phyloP scores from a whole-genome alignment of 1,140 invertebrate species.

The Polyergus mexicanus region DNA sequence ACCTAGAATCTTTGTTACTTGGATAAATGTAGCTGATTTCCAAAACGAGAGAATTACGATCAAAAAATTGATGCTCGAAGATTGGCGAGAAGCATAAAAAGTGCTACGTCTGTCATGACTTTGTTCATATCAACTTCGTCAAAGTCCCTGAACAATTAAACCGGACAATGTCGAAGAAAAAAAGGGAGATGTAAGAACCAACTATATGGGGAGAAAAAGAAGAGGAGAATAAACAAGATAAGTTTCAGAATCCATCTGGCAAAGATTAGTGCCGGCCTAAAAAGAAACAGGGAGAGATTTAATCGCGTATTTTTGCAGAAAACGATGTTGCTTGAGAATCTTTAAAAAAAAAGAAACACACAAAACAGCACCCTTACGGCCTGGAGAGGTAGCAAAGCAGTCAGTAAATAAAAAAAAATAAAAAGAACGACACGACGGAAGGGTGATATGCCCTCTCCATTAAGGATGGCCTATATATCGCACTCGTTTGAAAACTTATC shows the following conservation, averaged over 20 bases:
- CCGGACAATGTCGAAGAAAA: neutral
- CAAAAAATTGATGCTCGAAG: conserved; percentile 11
- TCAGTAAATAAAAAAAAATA: conserved; percentile 37
- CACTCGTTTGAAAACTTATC: conserved; percentile 74
- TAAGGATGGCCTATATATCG: conserved; percentile 72
- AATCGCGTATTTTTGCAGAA: conserved; percentile 59
- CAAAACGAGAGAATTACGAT: conserved; percentile 46
- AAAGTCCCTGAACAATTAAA: conserved; percentile 32
- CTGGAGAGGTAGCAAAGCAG: conserved; percentile 9
- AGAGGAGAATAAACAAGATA: neutral
- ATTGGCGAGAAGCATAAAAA: neutral
- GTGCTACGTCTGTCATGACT: neutral
- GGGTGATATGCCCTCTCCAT: conserved; percentile 28
- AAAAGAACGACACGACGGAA: conserved; percentile 50
- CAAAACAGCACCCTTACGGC: conserved; percentile 60
- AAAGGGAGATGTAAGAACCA: neutral
- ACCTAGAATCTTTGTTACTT: conserved; percentile 45
- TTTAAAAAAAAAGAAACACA: conserved; percentile 70
- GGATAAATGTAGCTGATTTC: conserved; percentile 39
- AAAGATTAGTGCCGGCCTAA: conserved; percentile 8
- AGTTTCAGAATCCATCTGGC: neutral
- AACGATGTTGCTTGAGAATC: conserved; percentile 67
- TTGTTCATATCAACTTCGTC: neutral
- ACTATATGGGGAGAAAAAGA: neutral
- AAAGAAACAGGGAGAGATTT: conserved; percentile 60